Evolutionary conservation across 2,797 vertebrate genomes (phyloP).

Genomic region (Anniella stebbinsi): DNA sequence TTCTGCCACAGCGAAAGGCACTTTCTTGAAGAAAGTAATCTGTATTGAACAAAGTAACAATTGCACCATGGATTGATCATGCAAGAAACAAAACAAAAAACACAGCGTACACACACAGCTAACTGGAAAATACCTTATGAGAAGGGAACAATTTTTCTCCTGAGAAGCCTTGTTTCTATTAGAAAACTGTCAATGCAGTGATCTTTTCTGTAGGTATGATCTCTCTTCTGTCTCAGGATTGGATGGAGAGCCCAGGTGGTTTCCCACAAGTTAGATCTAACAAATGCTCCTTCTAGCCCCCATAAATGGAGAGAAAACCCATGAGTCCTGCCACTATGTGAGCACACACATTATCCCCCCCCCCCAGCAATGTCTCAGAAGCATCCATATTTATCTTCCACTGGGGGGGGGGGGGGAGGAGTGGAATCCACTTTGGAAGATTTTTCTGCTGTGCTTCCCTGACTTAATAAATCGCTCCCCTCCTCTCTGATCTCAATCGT

Average conservation of each 20-base stretch:
- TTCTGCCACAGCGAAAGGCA: not conserved
- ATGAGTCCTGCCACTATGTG: not conserved
- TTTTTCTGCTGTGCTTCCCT: not conserved
- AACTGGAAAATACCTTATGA: not conserved
- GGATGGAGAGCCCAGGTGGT: not conserved
- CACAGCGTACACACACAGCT: not conserved
- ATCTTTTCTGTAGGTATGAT: not conserved
- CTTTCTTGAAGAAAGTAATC: not conserved
- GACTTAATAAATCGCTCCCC: not conserved
- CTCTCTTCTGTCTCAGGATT: not conserved
- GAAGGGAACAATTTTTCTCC: not conserved
- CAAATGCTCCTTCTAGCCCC: not conserved
- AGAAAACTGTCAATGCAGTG: not conserved
- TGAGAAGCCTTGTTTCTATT: not conserved
- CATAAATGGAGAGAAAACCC: not conserved
- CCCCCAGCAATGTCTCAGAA: not conserved
- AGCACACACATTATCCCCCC: too few relatives aligned
- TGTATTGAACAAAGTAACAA: not conserved
- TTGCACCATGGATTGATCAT: too few relatives aligned
- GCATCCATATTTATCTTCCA: not conserved
- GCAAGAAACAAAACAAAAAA: not conserved
- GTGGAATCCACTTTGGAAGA: not conserved
- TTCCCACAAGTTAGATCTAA: not conserved
- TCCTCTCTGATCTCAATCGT: not conserved
- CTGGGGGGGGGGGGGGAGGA: not conserved